These are phyloP conservation scores for Ophion ventricosus DNA, from an alignment of 2,888 invertebrate species.

Conservation along the genomic window DNA sequence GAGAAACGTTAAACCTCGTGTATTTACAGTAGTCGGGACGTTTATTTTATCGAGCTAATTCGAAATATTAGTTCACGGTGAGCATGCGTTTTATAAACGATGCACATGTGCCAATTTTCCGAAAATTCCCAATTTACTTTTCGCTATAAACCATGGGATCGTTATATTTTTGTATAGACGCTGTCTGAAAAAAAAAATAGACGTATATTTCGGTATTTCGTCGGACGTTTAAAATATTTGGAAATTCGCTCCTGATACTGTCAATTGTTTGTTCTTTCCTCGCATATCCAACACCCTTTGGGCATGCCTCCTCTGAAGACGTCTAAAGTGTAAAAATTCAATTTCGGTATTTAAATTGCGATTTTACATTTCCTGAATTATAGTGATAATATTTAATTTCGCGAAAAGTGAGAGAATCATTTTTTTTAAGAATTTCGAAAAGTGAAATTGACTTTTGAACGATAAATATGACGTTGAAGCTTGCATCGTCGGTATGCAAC, in stretches of 20 bases:
- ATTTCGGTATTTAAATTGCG: too few relatives aligned
- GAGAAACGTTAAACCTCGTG: too few relatives aligned
- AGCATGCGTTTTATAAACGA: background rate
- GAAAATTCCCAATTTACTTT: background rate
- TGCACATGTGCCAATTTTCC: slow-evolving; percentile 4
- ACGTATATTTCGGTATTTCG: background rate
- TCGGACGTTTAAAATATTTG: background rate
- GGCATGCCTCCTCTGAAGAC: too few relatives aligned
- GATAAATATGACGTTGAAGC: too few relatives aligned
- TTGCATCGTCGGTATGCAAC: too few relatives aligned
- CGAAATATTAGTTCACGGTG: too few relatives aligned
- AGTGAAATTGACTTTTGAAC: background rate
- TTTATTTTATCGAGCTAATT: slow-evolving; percentile 5
- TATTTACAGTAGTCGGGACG: background rate
- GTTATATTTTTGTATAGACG: background rate
- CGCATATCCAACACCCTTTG: too few relatives aligned
- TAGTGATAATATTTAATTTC: too few relatives aligned
- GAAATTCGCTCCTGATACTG: background rate
- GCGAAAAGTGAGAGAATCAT: too few relatives aligned
- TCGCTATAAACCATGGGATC: background rate
- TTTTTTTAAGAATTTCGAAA: background rate
- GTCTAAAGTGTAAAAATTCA: too few relatives aligned
- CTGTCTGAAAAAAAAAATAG: background rate
- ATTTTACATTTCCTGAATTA: too few relatives aligned
- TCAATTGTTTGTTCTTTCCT: too few relatives aligned